Percentiles rank a stretch among this genome's conserved stretches.
Conservation (phyloP, 37 sponge, comb jelly and placozoan species). For the Hexactinellida sp. region DNA sequence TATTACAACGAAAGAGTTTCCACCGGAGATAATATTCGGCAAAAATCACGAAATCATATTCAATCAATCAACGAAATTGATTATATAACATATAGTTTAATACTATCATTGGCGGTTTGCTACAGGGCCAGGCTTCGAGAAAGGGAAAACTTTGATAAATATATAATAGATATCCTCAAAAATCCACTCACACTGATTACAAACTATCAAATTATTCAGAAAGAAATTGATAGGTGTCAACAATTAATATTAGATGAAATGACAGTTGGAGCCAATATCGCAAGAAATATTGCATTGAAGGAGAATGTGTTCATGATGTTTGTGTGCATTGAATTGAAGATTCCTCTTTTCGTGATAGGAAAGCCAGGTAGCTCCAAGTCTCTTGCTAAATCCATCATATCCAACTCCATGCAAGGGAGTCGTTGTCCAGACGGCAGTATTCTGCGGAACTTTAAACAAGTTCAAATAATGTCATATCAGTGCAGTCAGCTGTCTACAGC, state of each 20-base stretch:
- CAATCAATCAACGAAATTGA: background rate
- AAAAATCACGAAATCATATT: too few relatives aligned
- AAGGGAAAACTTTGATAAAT: constrained; percentile 38
- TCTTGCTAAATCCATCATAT: constrained; percentile 65
- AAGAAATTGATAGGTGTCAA: constrained; percentile 47
- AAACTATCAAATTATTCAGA: background rate
- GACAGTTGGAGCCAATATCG: constrained; percentile 58
- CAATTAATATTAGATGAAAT: constrained; percentile 56
- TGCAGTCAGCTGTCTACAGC: constrained; percentile 80
- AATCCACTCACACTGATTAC: constrained; percentile 28
- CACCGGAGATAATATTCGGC: background rate
- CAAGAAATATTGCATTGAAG: constrained; percentile 63
- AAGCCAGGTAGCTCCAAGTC: constrained; percentile 90
- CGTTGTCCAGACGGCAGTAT: constrained; percentile 33
- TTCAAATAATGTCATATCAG: constrained; percentile 37
- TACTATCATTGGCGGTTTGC: constrained; percentile 30
- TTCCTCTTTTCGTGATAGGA: constrained; percentile 79
- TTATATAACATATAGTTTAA: background rate
- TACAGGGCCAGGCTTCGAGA: constrained; percentile 63
- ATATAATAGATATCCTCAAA: constrained; percentile 19
- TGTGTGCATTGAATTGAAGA: constrained; percentile 73
- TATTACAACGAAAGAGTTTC: too few relatives aligned
- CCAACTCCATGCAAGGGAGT: constrained; percentile 59
- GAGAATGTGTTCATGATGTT: constrained; percentile 96
- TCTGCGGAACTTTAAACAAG: constrained; percentile 49